A percentile compares a stretch with the other conserved stretches of the same genome.
phyloP scores from a whole-genome alignment of 2,888 invertebrate species.

The Clunio marinus region DNA sequence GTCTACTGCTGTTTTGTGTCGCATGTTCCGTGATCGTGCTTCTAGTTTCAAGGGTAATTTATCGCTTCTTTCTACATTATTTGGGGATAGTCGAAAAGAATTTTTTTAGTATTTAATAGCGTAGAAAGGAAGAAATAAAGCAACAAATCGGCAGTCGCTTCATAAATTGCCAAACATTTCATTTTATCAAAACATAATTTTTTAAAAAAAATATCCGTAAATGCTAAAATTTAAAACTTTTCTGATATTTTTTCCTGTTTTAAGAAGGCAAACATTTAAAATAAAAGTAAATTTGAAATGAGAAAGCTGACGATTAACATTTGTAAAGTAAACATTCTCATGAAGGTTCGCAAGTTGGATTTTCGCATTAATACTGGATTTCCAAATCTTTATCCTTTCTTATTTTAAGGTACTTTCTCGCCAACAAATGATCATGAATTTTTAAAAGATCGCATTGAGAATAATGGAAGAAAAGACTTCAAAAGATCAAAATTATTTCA shows the following conservation, averaged over 20 bases:
- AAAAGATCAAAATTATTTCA: no score
- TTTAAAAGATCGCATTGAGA: conserved; percentile 2
- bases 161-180: no score
- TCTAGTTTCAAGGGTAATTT: conserved; percentile 1
- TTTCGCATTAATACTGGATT: neutral
- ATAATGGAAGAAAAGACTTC: no score
- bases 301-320: neutral
- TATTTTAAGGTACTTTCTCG: neutral
- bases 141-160: no score
- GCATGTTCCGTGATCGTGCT: conserved; percentile 1
- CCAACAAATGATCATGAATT: neutral
- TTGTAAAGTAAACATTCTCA: conserved; percentile 10
- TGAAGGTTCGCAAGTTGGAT: neutral
- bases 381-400: neutral
- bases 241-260: no score
- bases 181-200: no score
- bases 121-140: no score
- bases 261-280: no score
- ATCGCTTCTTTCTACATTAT: neutral
- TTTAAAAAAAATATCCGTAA: no score
- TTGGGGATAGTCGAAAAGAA: neutral
- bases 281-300: neutral
- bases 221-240: no score
- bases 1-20: neutral
- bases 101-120: neutral